Evolutionary conservation across 2,113 vertebrate genomes (phyloP).

Genomic region (Oncorhynchus kisutch): DNA sequence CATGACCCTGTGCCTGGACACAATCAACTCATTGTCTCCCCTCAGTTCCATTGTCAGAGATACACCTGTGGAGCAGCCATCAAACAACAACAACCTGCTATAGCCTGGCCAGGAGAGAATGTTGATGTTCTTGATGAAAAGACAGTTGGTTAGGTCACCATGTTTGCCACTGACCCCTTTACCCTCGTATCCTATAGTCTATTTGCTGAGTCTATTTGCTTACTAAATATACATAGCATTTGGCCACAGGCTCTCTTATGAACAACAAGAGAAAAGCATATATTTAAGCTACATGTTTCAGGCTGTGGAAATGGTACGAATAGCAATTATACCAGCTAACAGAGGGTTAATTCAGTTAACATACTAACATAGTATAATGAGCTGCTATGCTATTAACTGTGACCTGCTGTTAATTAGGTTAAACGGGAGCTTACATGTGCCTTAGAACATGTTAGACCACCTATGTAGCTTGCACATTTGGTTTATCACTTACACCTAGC

Average conservation of each 20-base stretch:
- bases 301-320: too few species aligned
- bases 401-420: constrained; percentile 28
- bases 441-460: constrained; percentile 60
- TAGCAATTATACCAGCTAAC: too few species aligned
- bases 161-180: background rate
- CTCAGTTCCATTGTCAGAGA: background rate
- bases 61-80: constrained; percentile 6
- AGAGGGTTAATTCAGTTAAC: too few species aligned
- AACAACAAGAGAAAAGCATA: background rate
- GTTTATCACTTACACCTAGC: constrained; percentile 52
- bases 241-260: background rate
- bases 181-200: background rate
- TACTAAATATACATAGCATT: background rate
- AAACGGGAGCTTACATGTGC: constrained; percentile 17
- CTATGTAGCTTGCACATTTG: constrained; percentile 56
- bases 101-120: background rate
- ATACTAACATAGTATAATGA: too few species aligned
- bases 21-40: background rate
- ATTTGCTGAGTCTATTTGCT: too few species aligned
- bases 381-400: too few species aligned
- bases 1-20: constrained; percentile 5
- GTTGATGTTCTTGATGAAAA: background rate
- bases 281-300: background rate
- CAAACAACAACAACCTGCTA: constrained; percentile 7
- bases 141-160: background rate